Conservation (phyloP, 1,140 invertebrate species). For the Drosophila asahinai region DNA sequence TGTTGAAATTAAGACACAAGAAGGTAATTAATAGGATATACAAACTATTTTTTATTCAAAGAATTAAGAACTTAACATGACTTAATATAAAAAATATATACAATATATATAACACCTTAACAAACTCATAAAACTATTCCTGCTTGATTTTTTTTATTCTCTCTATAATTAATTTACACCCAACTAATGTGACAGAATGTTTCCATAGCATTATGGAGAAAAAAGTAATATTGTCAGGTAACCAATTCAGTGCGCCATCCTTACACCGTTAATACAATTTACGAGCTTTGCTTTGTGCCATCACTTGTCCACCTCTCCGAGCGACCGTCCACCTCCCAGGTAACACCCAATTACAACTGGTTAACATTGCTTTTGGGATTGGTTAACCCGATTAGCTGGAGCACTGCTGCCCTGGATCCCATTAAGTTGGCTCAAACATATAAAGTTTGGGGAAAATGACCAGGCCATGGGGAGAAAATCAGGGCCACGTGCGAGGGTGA, state of each 20-base stretch:
- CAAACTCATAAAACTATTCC: too few relatives aligned
- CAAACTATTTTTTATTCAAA: too few relatives aligned
- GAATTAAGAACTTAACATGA: too few relatives aligned
- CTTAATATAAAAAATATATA: too few relatives aligned
- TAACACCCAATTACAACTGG: conserved; percentile 49
- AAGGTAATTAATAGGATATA: too few relatives aligned
- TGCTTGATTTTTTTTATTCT: too few relatives aligned
- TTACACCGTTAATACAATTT: conserved; percentile 20
- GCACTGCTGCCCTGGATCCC: conserved; percentile 25
- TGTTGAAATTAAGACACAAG: too few relatives aligned
- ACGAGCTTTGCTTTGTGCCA: conserved; percentile 41
- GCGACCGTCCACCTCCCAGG: background rate
- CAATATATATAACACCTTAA: too few relatives aligned
- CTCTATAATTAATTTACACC: background rate
- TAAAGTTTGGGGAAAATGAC: conserved; percentile 35
- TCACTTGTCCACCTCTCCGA: conserved; percentile 2
- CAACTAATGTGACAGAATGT: conserved; percentile 5
- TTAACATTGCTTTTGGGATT: conserved; percentile 55
- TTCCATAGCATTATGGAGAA: background rate
- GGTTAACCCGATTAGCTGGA: conserved; percentile 48
- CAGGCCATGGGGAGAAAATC: background rate
- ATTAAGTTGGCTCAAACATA: conserved; percentile 44
- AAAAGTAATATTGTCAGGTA: conserved; percentile 7
- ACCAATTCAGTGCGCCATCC: background rate
- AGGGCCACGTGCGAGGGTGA: background rate